Evolutionary conservation across 2,888 invertebrate species (phyloP).

Genomic region (Rhaphigaster nebulosa): DNA sequence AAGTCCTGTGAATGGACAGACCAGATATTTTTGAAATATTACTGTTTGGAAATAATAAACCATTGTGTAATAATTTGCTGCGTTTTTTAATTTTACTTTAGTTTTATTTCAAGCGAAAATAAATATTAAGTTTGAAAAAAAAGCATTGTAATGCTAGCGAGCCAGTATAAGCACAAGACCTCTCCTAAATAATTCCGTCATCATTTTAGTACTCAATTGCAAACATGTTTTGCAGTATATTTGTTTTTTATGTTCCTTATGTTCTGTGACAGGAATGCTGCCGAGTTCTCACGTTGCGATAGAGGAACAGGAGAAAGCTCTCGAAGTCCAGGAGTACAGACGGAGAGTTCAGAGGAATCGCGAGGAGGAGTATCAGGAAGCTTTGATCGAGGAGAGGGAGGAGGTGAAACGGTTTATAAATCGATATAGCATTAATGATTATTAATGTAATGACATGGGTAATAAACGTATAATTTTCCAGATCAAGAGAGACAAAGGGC

Average conservation of each 20-base stretch:
- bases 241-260: background rate
- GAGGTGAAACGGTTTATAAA: constrained; percentile 63
- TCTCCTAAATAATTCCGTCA: too few species aligned
- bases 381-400: constrained; percentile 70
- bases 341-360: constrained; percentile 78
- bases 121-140: too few species aligned
- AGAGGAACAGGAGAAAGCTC: constrained; percentile 67
- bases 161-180: too few species aligned
- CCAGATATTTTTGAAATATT: too few species aligned
- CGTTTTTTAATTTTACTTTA: too few species aligned
- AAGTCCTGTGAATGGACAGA: too few species aligned
- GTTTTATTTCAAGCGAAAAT: too few species aligned
- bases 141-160: too few species aligned
- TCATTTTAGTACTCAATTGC: too few species aligned
- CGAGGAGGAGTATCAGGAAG: constrained; percentile 79
- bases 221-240: too few species aligned
- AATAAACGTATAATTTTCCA: constrained; percentile 37
- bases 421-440: background rate
- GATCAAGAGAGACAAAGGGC: constrained; percentile 76
- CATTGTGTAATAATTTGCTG: too few species aligned
- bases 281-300: constrained; percentile 68
- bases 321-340: constrained; percentile 71
- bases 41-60: too few species aligned
- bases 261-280: constrained; percentile 67
- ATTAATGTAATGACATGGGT: background rate